Evolutionary conservation across 2,113 vertebrate genomes (phyloP).

Genomic region (Reinhardtius hippoglossoides): DNA sequence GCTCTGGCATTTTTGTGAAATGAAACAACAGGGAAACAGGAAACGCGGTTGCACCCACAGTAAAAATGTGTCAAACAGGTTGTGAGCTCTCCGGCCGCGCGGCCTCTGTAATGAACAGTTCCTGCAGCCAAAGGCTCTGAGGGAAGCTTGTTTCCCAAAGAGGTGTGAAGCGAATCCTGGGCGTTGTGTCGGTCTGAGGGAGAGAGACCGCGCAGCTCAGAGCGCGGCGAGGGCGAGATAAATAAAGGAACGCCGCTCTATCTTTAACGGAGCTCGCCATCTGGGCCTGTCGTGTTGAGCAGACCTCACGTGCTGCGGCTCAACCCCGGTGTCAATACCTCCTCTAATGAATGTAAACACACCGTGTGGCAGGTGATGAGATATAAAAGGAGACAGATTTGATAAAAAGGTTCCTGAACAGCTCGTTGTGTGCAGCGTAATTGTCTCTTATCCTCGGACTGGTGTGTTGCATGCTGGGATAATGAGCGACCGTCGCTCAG

Average conservation of each 20-base stretch:
- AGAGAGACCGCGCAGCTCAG: not conserved
- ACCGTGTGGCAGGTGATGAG: conserved; percentile 53
- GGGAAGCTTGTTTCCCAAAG: conserved; percentile 56
- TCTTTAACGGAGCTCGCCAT: conserved; percentile 40
- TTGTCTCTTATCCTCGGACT: conserved; percentile 57
- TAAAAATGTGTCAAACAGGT: conserved; percentile 72
- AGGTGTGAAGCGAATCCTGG: conserved; percentile 64
- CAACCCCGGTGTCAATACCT: not conserved
- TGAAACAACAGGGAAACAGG: conserved; percentile 62
- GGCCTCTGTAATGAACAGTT: conserved; percentile 59
- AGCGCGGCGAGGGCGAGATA: conserved; percentile 12
- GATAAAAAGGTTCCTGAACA: conserved; percentile 20
- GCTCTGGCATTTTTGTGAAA: conserved; percentile 58
- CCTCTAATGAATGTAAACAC: conserved; percentile 63
- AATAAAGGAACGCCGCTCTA: conserved; percentile 9
- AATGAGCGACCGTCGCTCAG: conserved; percentile 60
- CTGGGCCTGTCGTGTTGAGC: conserved; percentile 29
- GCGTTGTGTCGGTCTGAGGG: conserved; percentile 26
- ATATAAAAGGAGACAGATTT: conserved; percentile 18
- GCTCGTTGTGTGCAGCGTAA: conserved; percentile 47
- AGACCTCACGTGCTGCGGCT: conserved; percentile 6
- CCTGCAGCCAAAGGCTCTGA: conserved; percentile 52
- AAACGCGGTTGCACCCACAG: conserved; percentile 66
- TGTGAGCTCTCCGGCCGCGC: conserved; percentile 14
- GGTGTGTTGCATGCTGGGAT: conserved; percentile 58